These are phyloP conservation scores for Trichomycterus rosablanca DNA, from an alignment of 2,113 vertebrate genomes.

Conservation along the genomic window DNA sequence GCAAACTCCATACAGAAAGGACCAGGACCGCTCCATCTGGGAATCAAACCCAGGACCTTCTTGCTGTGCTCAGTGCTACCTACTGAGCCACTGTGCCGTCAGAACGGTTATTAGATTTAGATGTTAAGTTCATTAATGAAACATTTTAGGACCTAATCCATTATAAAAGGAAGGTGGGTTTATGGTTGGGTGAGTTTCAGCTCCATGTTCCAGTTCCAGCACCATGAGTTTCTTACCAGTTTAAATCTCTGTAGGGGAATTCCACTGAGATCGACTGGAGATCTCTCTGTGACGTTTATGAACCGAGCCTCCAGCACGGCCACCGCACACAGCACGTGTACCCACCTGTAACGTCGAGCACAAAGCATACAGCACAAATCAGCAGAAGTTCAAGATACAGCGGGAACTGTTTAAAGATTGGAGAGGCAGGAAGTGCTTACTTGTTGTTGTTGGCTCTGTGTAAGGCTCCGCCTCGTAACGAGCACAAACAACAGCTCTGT, in stretches of 20 bases:
- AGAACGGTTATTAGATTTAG: no score
- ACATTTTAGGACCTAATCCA: neutral
- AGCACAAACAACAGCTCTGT: conserved; percentile 94
- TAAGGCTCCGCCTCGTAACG: conserved; percentile 87
- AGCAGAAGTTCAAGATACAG: neutral
- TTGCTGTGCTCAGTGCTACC: no score
- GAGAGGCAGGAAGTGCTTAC: conserved; percentile 63
- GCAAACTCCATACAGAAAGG: no score
- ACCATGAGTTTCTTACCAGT: conserved; percentile 71
- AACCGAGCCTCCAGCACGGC: conserved; percentile 89
- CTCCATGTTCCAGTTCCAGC: neutral
- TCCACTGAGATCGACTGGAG: conserved; percentile 86
- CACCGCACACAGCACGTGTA: conserved; percentile 91
- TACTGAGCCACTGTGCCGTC: no score
- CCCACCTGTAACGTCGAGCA: conserved; percentile 73
- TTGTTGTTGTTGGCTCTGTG: conserved; percentile 93
- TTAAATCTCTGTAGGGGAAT: conserved; percentile 91
- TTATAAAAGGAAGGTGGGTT: neutral
- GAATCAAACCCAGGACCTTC: no score
- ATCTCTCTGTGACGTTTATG: conserved; percentile 80
- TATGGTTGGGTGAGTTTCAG: neutral
- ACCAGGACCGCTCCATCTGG: no score
- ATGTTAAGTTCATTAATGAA: no score
- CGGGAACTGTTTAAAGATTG: neutral
- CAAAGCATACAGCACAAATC: neutral